Conservation (phyloP, 2,113 vertebrate genomes). For the Labeo rohita region DNA sequence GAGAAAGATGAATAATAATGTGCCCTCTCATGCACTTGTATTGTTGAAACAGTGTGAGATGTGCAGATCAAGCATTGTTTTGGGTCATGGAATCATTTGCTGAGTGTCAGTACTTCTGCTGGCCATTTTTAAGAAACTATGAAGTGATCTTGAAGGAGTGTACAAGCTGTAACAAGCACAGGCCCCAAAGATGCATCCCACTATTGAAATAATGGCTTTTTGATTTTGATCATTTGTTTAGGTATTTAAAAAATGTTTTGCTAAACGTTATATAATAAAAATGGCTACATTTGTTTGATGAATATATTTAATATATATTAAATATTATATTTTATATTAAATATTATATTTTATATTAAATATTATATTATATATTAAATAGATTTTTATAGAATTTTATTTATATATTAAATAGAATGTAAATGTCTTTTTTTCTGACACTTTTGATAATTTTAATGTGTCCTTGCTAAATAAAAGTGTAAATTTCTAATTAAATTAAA, state of each 20-base stretch:
- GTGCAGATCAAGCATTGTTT: neutral
- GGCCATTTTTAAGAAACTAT: conserved; percentile 34
- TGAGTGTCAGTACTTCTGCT: neutral
- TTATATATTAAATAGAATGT: too few relatives aligned
- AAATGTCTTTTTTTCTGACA: too few relatives aligned
- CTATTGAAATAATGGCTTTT: neutral
- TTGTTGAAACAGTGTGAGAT: neutral
- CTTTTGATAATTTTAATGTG: neutral
- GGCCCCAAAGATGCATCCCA: neutral
- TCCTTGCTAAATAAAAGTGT: neutral
- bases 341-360: too few relatives aligned
- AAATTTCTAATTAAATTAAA: neutral
- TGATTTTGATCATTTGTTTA: neutral
- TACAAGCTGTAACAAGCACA: conserved; percentile 20
- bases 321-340: too few relatives aligned
- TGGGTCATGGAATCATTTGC: conserved; percentile 23
- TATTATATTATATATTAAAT: too few relatives aligned
- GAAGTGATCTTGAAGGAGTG: conserved; percentile 18
- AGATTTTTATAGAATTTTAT: too few relatives aligned
- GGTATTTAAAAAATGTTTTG: neutral
- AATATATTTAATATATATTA: too few relatives aligned
- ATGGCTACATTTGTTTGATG: neutral
- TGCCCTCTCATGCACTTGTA: neutral
- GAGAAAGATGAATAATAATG: neutral
- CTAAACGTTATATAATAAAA: too few relatives aligned